Evolutionary conservation across 2,888 invertebrate genomes (phyloP), one percentile per base, ranked within the genome.

Genomic region (Rhyacophila evoluta): DNA sequence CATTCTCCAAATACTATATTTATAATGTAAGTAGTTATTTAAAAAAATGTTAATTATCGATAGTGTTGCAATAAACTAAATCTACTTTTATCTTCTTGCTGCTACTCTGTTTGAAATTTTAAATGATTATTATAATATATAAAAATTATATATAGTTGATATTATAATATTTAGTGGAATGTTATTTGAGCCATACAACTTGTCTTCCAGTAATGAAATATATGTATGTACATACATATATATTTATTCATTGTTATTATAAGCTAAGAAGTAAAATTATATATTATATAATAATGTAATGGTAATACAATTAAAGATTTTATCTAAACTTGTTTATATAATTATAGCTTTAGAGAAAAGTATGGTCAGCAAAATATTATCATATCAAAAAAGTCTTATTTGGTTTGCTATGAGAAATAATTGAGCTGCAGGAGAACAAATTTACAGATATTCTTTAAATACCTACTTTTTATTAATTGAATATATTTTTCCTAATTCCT

Each of bases 121-220:
- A 67, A 69, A 69, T 29, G 33, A 29, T 69, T 33, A 69, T 69
- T 69, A 67, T 28, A 33, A 74, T 67, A 33, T 72, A 37, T n/a
- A n/a, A n/a, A n/a, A 72, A n/a, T 69, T 78, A 39, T 69, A 70
- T 72, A 72, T 71, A 38, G 75, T 75, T 70, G 55, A 74, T 80
- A 78, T 55, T 55, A 12, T 55, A 55, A 55, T 68, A 70, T 75
- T 77, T 72, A 72, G 36, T 55, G 67, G 74, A 38, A 72, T 81
- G 78, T 79, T 81, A 81, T 87, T 86, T 89, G 89, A 87, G 89
- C 89, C 89, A 89, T 89, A 89, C 89, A 87, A 89, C 88, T 89
- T 89, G 89, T 90, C 89, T 90, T 90, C 89, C 89, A 90, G 41
- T 55, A 55, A 19, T 55, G 19, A 55, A 55, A 55, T 55, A 55